Evolutionary conservation across 1,140 invertebrate genomes (phyloP).

Genomic region (Myzus persicae): DNA sequence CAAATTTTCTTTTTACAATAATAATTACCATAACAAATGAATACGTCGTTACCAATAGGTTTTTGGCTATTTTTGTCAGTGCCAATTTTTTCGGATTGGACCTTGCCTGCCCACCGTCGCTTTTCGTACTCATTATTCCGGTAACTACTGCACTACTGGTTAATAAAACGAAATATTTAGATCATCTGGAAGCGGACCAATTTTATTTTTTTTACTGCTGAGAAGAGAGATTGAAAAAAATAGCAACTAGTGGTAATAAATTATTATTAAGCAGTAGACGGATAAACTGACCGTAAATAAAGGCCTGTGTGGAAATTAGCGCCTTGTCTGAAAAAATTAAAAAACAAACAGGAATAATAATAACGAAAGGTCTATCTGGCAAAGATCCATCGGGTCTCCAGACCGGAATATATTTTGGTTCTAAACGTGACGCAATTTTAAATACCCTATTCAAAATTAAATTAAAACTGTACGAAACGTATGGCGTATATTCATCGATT

Average conservation of each 20-base stretch:
- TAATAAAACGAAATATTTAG: conserved; percentile 41
- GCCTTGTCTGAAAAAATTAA: conserved; percentile 45
- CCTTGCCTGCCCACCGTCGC: too few relatives aligned
- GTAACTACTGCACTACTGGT: neutral
- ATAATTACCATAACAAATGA: neutral
- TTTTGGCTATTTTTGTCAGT: neutral
- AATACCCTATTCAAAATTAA: conserved; percentile 24
- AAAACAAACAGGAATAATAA: conserved; percentile 30
- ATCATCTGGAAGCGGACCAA: conserved; percentile 43
- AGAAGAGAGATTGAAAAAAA: neutral
- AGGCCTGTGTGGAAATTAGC: conserved; percentile 21
- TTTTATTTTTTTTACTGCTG: neutral
- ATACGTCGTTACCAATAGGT: neutral
- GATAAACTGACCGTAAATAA: conserved; percentile 49
- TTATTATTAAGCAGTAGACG: conserved; percentile 51
- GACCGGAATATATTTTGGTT: conserved; percentile 41
- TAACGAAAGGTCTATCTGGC: conserved; percentile 39
- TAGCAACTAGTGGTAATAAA: conserved; percentile 55
- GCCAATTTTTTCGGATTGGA: conserved; percentile 3
- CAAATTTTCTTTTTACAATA: neutral
- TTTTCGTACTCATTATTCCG: conserved; percentile 11
- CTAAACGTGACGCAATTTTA: conserved; percentile 15
- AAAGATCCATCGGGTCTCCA: conserved; percentile 40
- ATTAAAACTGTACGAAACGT: conserved; percentile 10
- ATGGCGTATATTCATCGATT: neutral